phyloP scores from a whole-genome alignment of 2,113 vertebrate species.

The Aythya baeri region DNA sequence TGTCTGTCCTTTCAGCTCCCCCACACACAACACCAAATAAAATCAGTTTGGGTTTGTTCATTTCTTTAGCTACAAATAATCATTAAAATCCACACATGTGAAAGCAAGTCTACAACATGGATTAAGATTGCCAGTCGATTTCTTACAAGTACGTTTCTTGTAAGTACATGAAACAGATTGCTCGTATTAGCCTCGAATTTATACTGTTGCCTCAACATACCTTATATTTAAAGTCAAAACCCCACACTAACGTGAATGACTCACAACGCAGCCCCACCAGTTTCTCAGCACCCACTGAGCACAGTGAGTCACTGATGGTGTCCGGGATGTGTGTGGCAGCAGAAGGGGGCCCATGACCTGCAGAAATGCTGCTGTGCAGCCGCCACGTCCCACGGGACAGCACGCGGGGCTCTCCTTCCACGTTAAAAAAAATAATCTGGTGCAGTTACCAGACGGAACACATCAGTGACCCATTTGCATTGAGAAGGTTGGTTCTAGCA shows the following conservation, averaged over 20 bases:
- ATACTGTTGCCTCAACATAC: not conserved
- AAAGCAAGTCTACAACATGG: not conserved
- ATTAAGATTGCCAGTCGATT: not conserved
- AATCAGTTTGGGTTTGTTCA: not conserved
- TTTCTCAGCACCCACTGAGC: not conserved
- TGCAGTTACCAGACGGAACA: not conserved
- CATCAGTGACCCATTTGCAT: not conserved
- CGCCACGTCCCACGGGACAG: not conserved
- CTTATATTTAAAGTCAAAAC: not conserved
- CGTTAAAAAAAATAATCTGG: not conserved
- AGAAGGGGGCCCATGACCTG: not conserved
- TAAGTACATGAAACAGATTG: not conserved
- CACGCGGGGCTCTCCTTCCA: too few species aligned
- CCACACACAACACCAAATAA: not conserved
- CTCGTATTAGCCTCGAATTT: not conserved
- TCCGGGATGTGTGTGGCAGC: fast-evolving
- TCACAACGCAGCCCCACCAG: not conserved
- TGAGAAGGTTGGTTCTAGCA: not conserved
- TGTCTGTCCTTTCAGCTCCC: not conserved
- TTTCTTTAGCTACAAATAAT: not conserved
- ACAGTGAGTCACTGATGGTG: not conserved
- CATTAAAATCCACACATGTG: not conserved
- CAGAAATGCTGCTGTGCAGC: not conserved
- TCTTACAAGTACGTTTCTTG: not conserved
- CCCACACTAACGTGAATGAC: not conserved